Base-by-base conservation (phyloP, 2,888 invertebrate species). In the Philopedon plagiatum region DNA sequence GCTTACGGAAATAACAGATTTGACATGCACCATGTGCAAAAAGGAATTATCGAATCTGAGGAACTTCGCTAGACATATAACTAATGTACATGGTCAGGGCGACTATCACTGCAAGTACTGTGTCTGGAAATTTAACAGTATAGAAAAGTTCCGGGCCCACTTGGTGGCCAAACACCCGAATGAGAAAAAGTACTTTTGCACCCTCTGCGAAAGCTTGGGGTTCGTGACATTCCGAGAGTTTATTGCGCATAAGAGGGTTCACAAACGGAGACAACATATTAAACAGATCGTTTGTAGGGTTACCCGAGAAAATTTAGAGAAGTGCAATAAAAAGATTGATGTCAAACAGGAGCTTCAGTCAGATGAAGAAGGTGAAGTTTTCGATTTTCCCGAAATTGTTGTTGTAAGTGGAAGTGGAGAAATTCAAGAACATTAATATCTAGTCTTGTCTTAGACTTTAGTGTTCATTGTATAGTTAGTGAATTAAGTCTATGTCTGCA, bases 171-270 rank as follows among this genome's bases (percentile, higher is more conserved):
- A 37, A 23, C 60, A 60, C 18, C 34, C 37, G 13, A 37, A 60
- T 3, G 41, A 41, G 8, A 41, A 60, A 13, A 60, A 60, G 19
- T 60, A 60, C 37, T 60, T 60, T 41, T 60, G 60, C 13, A 60
- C 21, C 1, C n/a, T 60, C 5, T 60, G 60, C 15, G 23, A 60
- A 23, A 23, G 21, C 1, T 11, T 15, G 0, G 37, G 60, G 4
- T 60, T 60, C 9, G 37, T 23, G 13, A 60, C 39, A 1, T 60
- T 41, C 7, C n/a, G 26, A 26, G 41, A 60, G 9, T 41, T 37
- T 21, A 21, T 60, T 21, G 39, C 23, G 18, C 60, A 60, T 23
- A 18, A 41, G 13, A 41, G 41, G 41, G 13, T 34, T 0, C 60
- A 60, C 37, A 57, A 57, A 19, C 18, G n/a, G 19, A 34, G 37